Percentiles rank a stretch among this genome's conserved stretches.
Evolutionary conservation across 2,888 invertebrate genomes (phyloP).

Genomic region (Drosophila tripunctata): DNA sequence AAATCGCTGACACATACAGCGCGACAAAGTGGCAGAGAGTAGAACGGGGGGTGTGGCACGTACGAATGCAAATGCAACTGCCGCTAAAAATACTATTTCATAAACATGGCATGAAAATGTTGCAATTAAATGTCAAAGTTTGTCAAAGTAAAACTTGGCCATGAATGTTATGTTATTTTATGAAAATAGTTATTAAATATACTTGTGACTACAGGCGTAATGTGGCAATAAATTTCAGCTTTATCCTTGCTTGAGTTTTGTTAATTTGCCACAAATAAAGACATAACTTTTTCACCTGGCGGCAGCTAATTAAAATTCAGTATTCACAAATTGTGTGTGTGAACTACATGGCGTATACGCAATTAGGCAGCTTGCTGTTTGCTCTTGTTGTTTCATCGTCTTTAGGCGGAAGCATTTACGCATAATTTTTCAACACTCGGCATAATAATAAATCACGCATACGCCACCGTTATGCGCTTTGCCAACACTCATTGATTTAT

Average conservation of each 20-base stretch:
- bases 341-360: slow-evolving; percentile 23
- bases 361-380: slow-evolving; percentile 25
- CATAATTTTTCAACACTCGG: slow-evolving; percentile 23
- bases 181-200: neutral
- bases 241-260: slow-evolving; percentile 11
- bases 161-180: neutral
- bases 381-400: neutral
- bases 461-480: slow-evolving; percentile 30
- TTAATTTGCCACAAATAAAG: slow-evolving; percentile 36
- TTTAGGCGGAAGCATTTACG: slow-evolving; percentile 14
- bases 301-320: slow-evolving; percentile 40
- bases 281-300: neutral
- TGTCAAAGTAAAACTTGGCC: slow-evolving; percentile 10
- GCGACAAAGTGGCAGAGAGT: neutral
- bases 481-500: slow-evolving; percentile 52
- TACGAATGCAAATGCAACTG: slow-evolving; percentile 31
- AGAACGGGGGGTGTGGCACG: slow-evolving; percentile 2
- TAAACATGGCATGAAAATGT: slow-evolving; percentile 47
- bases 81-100: slow-evolving; percentile 56
- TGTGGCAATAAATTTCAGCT: slow-evolving; percentile 43
- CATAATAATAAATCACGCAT: slow-evolving; percentile 46
- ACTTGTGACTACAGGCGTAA: slow-evolving; percentile 23
- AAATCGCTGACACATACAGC: slow-evolving; percentile 43
- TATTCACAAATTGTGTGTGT: slow-evolving; percentile 1
- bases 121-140: slow-evolving; percentile 71